Evolutionary conservation across 1,140 invertebrate species (phyloP).

Genomic region (Lordiphosa clarofinis): DNA sequence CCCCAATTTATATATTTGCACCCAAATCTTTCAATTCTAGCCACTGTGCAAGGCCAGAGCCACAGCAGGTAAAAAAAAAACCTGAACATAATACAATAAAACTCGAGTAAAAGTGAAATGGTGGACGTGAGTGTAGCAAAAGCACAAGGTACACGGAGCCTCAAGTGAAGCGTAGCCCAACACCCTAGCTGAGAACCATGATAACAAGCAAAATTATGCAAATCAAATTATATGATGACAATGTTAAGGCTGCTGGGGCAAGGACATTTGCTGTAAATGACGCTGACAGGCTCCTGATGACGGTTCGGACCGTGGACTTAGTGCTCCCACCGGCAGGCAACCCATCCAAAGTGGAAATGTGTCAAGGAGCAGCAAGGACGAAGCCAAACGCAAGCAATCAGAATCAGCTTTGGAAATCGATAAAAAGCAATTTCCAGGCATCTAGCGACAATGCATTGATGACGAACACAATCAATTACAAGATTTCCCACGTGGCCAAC

Average conservation of each 20-base stretch:
- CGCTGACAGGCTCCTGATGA: slow-evolving; percentile 24
- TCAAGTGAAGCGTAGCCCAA: slow-evolving; percentile 30
- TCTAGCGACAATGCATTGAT: slow-evolving; percentile 37
- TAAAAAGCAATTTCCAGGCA: slow-evolving; percentile 70
- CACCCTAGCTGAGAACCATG: slow-evolving; percentile 21
- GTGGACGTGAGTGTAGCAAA: not conserved
- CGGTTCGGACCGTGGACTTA: slow-evolving; percentile 28
- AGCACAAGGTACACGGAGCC: not conserved
- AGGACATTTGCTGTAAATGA: slow-evolving; percentile 39
- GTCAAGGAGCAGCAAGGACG: slow-evolving; percentile 33
- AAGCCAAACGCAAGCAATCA: slow-evolving; percentile 25
- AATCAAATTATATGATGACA: slow-evolving; percentile 77
- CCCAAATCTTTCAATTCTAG: too few relatives aligned
- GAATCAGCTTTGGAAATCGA: slow-evolving; percentile 64
- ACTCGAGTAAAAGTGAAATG: slow-evolving; percentile 45
- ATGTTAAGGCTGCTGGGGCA: slow-evolving; percentile 60
- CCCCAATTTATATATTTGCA: too few relatives aligned
- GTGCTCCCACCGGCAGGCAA: slow-evolving; percentile 8
- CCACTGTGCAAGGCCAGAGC: not conserved
- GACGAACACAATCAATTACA: slow-evolving; percentile 74
- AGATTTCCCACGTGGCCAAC: slow-evolving; percentile 64
- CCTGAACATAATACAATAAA: slow-evolving; percentile 4
- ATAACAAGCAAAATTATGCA: slow-evolving; percentile 73
- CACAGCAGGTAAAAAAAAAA: slow-evolving; percentile 1
- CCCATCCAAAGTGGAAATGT: slow-evolving; percentile 39